These are phyloP conservation scores for Astreopora myriophthalma DNA, from an alignment of 64 coral and sea anemone genomes.

Conservation along the genomic window DNA sequence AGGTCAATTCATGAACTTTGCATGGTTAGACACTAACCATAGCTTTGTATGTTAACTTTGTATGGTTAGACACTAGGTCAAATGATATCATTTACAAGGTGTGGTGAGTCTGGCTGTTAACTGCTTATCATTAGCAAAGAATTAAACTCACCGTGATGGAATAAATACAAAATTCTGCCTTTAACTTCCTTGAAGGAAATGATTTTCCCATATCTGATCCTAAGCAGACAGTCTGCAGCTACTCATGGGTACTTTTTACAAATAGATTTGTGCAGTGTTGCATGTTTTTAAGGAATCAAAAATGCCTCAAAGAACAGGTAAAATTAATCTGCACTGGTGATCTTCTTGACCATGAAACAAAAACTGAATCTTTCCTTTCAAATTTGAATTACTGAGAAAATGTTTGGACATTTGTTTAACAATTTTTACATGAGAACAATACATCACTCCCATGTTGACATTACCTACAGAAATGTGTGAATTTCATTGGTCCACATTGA, in stretches of 20 bases:
- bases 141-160: background rate
- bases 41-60: no score
- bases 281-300: no score
- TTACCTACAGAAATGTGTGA: background rate
- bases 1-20: no score
- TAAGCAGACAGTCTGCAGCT: background rate
- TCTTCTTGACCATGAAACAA: background rate
- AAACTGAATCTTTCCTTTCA: background rate
- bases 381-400: constrained; percentile 22
- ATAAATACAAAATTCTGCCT: background rate
- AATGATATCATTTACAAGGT: background rate
- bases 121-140: background rate
- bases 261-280: no score
- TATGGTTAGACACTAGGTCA: background rate
- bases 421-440: constrained; percentile 34
- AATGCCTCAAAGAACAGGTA: background rate
- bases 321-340: background rate
- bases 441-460: background rate
- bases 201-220: background rate
- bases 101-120: background rate
- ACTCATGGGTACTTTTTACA: background rate
- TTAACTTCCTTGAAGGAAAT: background rate
- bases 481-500: constrained; percentile 10
- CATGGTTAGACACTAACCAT: no score
- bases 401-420: constrained; percentile 37